Evolutionary conservation across 2,113 vertebrate species (phyloP).

Genomic region (Nothobranchius furzeri): DNA sequence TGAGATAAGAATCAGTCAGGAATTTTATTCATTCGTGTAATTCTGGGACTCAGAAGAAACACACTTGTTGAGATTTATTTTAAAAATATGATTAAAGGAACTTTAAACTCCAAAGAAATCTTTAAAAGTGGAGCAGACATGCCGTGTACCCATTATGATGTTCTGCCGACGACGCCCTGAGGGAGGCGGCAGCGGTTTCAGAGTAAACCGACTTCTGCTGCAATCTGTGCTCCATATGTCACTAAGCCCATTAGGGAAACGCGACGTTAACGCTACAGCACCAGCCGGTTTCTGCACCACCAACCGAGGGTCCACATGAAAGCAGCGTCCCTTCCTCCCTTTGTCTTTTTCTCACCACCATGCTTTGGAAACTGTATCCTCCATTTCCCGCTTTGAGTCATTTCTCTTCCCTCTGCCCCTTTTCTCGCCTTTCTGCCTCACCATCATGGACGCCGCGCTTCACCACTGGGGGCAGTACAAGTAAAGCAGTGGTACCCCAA

Average conservation of each 20-base stretch:
- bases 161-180: conserved; percentile 54
- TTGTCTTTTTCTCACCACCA: conserved; percentile 52
- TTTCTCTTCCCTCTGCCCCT: conserved; percentile 49
- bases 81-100: conserved; percentile 8
- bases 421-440: conserved; percentile 34
- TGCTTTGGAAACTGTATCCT: conserved; percentile 46
- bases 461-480: conserved; percentile 55
- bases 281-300: conserved; percentile 37
- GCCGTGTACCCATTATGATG: conserved; percentile 36
- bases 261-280: conserved; percentile 56
- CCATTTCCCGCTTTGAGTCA: conserved; percentile 54
- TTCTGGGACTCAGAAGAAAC: neutral
- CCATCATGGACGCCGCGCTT: conserved; percentile 19
- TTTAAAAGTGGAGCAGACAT: conserved; percentile 28
- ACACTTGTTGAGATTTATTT: conserved; percentile 34
- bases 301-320: conserved; percentile 47
- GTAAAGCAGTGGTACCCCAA: conserved; percentile 30
- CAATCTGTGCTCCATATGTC: conserved; percentile 75
- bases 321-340: conserved; percentile 50
- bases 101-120: conserved; percentile 20
- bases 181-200: conserved; percentile 70
- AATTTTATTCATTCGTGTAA: conserved; percentile 1
- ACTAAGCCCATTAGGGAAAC: conserved; percentile 66
- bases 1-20: conserved; percentile 17
- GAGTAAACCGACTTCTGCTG: conserved; percentile 47